A percentile compares a stretch with the other conserved stretches of the same genome.
Evolutionary conservation across 1,140 invertebrate genomes (phyloP).

Genomic region (Parasteatoda tepidariorum): DNA sequence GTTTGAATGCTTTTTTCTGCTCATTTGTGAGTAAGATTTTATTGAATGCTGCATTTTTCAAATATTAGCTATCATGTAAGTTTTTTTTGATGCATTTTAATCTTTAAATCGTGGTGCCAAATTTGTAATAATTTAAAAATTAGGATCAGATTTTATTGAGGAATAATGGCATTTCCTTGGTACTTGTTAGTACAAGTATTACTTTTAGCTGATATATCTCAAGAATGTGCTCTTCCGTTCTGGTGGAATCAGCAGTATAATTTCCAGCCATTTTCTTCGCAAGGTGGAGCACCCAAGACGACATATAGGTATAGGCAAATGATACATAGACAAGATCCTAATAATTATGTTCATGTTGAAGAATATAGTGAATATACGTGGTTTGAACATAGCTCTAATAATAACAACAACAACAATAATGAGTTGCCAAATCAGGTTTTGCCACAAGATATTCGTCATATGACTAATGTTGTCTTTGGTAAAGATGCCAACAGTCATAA

Average conservation of each 20-base stretch:
- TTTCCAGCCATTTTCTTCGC: constrained; percentile 7
- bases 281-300: constrained; percentile 23
- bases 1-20: no score
- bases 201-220: constrained; percentile 8
- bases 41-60: no score
- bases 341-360: constrained; percentile 33
- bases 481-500: constrained; percentile 1
- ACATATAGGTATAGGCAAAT: constrained; percentile 31
- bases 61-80: no score
- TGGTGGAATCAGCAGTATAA: constrained; percentile 51
- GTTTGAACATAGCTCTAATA: constrained; percentile 52
- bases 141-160: no score
- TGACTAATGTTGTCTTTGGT: constrained; percentile 4
- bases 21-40: no score
- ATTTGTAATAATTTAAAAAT: no score
- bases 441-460: background rate
- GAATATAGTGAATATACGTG: constrained; percentile 56
- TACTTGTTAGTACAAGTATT: no score
- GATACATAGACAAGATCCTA: constrained; percentile 18
- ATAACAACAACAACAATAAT: background rate
- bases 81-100: no score
- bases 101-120: no score
- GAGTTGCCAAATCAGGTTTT: background rate
- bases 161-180: no score
- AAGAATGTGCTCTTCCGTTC: constrained; percentile 43